Evolutionary conservation across 2,888 invertebrate species (phyloP), one percentile per base, ranked within the genome.

Genomic region (Elegia similella): DNA sequence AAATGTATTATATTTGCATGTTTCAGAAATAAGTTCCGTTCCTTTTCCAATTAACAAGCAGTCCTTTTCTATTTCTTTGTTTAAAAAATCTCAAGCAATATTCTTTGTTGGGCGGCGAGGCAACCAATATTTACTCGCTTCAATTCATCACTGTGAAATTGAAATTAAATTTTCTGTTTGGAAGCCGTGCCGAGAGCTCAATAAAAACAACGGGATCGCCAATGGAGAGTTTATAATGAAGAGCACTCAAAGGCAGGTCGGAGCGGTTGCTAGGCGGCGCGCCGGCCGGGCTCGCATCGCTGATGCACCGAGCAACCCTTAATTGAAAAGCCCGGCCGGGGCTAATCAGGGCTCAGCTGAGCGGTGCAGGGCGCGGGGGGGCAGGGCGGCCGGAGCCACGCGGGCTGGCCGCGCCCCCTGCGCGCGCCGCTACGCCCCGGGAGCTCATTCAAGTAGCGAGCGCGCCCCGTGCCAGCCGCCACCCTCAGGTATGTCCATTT

Each of bases 361-460:
- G 84, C 83, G 82, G 82, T 79, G 82, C 80, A 80, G 73, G 71
- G 67, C 68, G 70, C 69, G 67, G 77, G 75, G 65, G 69, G 71
- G 78, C 65, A 78, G 82, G 77, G 81, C 80, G 77, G 81, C 86
- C 76, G 92, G 92, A 92, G 89, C 88, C 89, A 88, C 89, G 90
- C 89, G 84, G 90, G 86, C 89, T 89, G 78, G 89, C 87, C 93
- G 93, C 93, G 93, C 94, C 91, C 92, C 92, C 87, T 88, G 89
- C 91, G 92, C 92, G 93, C 92, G 93, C 92, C 92, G 92, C 86
- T 68, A 81, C 87, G 92, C 92, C 75, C 80, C 74, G 74, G 82
- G 75, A 75, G 71, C 89, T 89, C 91, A 92, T 88, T 91, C 90
- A 89, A 88, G 90, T 90, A 84, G 86, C 87, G 82, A 87, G 86